These are phyloP conservation scores for Agrochola macilenta DNA, from an alignment of 2,888 invertebrate species.

Conservation along the genomic window DNA sequence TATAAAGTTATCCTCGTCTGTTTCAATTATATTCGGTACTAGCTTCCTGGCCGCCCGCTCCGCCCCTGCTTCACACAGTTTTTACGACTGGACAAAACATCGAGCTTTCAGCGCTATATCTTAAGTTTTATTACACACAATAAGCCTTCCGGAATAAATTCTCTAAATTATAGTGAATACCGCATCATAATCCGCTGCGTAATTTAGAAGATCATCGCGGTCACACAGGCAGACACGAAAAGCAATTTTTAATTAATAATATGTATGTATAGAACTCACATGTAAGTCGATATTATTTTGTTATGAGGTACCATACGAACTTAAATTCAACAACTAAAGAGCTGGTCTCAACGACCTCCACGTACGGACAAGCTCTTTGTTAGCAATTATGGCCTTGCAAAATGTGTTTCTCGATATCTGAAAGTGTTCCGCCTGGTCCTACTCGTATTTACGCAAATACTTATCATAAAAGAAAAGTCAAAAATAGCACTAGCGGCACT, in stretches of 20 bases:
- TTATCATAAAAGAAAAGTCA: neutral
- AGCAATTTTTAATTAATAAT: no score
- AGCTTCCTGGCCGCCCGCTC: no score
- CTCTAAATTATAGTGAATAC: no score
- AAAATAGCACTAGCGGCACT: slow-evolving; percentile 2
- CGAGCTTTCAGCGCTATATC: no score
- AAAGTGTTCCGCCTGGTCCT: neutral
- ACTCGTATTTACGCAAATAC: neutral
- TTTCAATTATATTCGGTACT: neutral
- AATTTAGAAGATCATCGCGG: no score
- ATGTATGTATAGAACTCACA: no score
- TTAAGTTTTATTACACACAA: no score
- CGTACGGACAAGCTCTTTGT: neutral
- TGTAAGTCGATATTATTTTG: neutral
- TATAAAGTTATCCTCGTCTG: slow-evolving; percentile 15
- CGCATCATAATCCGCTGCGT: no score
- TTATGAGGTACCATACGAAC: neutral
- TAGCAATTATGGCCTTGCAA: neutral
- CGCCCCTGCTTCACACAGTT: no score
- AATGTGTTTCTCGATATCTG: neutral
- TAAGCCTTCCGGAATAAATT: no score
- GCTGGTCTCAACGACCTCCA: neutral
- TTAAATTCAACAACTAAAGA: neutral
- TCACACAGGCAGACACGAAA: no score
- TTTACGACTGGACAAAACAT: no score